Base-by-base conservation (phyloP, 2,888 invertebrate species). In the Campaea margaritaria region DNA sequence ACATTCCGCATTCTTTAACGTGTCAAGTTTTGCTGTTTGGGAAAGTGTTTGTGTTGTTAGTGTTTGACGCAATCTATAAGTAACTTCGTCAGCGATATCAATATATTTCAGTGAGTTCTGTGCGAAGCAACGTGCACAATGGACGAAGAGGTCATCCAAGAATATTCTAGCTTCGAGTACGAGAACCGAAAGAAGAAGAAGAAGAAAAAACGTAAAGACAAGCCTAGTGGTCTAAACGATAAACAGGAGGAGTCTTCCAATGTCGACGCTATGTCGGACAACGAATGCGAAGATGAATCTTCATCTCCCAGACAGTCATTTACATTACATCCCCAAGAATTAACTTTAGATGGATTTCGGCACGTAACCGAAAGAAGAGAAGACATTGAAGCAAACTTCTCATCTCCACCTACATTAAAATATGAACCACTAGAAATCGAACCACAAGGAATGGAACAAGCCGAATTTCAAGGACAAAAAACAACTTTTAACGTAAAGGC, bases 401-500 rank as follows among this genome's bases (percentile, higher is more conserved):
- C 42, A n/a, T 28, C 43, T 15, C 45, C 21, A 13, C 28, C 57
- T 15, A 31, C 57, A 1, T n/a, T 14, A 42, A 13, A 39, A 36
- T 14, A 14, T 7, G 34, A 48, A 27, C 39, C 27, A n/a, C 16
- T 0, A 9, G 43, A 57, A n/a, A 0, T 49, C 15, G 0, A 12
- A 38, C 14, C 49, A 48, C 13, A 13, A 4, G n/a, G 13, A 3
- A 0, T n/a, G 41, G 44, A 13, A 52, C 42, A n/a, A 21, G 7
- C 7, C 12, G 39, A 53, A 39, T 4, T 10, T 1, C 21, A n/a
- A 53, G 38, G 47, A 46, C 7, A 7, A 0, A 12, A n/a, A 38
- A 13, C 13, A 34, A 16, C 36, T 3, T 44, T 52, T 12, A 50
- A 60, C 28, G 50, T 42, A 43, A 46, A 47, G 0, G 85, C 88